Base-by-base conservation (phyloP, 1,140 invertebrate species). In the Drosophila watanabei region DNA sequence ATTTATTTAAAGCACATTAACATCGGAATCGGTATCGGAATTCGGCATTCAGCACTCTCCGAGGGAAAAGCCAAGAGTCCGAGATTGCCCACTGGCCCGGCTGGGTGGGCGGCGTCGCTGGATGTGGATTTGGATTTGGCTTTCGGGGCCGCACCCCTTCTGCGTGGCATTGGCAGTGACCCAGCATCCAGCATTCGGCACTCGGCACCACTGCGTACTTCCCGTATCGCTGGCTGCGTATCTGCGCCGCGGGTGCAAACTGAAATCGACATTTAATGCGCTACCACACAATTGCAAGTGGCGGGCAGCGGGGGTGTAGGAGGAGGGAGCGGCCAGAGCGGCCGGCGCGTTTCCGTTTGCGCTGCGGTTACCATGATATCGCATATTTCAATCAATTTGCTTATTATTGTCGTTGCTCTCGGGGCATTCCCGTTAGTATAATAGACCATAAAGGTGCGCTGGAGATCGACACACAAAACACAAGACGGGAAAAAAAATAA, bases 371-470 rank as follows among this genome's bases (percentile, higher is more conserved):
- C 78, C 82, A 86, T 90, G 86, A 90, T 90, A 90, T 90, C 86
- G 86, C 86, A 90, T 85, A 90, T 90, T 89, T 90, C 86, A 90
- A 90, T 90, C 86, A 90, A 88, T 88, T 90, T 90, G 88, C 86
- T 90, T 89, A 90, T 89, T 89, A 85, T 89, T 88, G 79, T 80
- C 83, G 83, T 81, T 79, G 84, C 84, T 88, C 73, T 89, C 65
- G 85, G 85, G 85, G 86, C 85, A 88, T 90, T 88, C 85, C 85
- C 85, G 85, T 88, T 88, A 89, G 85, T 88, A 88, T 90, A 88
- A 88, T 88, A 90, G 85, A 90, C 86, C 85, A 88, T 88, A 88
- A 88, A 88, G 86, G 85, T 88, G 85, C 85, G 85, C 85, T 88
- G 48, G 30, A 79, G 58, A 75, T 82, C 56, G 54, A 65, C 51